Conservation (phyloP, 2,888 invertebrate species). For the Neoascia interrupta region DNA sequence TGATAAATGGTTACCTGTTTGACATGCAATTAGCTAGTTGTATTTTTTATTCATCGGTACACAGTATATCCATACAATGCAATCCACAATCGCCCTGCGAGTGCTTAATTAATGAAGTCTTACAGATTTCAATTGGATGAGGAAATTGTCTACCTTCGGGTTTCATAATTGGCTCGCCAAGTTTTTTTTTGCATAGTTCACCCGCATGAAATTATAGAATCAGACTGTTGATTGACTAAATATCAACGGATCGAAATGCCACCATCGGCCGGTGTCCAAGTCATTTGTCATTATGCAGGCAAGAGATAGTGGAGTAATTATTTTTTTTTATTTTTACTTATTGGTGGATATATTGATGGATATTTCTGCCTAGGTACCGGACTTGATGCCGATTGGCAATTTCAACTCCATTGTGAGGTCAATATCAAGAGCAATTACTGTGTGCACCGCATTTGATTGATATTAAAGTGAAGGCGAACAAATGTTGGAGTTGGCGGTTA, state of each 20-base stretch:
- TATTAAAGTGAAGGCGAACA: slow-evolving; percentile 60
- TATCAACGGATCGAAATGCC: no score
- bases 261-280: not conserved
- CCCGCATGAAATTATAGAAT: slow-evolving; percentile 62
- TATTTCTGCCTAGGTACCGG: not conserved
- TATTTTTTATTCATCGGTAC: slow-evolving; percentile 19
- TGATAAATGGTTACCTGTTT: slow-evolving; percentile 66
- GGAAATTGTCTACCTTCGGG: slow-evolving; percentile 29
- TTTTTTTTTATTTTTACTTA: slow-evolving; percentile 1
- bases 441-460: slow-evolving; percentile 46
- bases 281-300: slow-evolving; percentile 46
- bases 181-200: slow-evolving; percentile 61
- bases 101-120: slow-evolving; percentile 61
- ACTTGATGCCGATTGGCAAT: slow-evolving; percentile 23
- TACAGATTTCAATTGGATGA: slow-evolving; percentile 59
- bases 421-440: slow-evolving; percentile 51
- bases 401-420: slow-evolving; percentile 44
- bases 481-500: slow-evolving; percentile 37
- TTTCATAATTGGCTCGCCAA: no score
- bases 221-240: no score
- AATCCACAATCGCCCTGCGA: no score
- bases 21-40: slow-evolving; percentile 66
- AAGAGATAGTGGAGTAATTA: slow-evolving; percentile 31
- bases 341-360: not conserved
- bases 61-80: no score